These are phyloP conservation scores for Drosophila eohydei DNA, from an alignment of 2,888 invertebrate genomes.

Conservation along the genomic window DNA sequence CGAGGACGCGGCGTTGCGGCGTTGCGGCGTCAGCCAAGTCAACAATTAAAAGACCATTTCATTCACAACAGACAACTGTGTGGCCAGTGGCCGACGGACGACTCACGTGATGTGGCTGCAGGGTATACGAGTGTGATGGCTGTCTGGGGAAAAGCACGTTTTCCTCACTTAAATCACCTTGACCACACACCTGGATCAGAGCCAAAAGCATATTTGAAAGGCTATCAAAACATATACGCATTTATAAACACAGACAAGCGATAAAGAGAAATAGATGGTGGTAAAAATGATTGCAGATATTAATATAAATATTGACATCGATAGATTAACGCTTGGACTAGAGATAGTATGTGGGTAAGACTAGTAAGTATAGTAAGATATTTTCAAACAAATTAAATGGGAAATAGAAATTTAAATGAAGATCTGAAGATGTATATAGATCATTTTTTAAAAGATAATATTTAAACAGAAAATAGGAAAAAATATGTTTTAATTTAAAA, in stretches of 20 bases:
- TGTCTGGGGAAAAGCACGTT: conserved; percentile 12
- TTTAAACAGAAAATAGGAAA: background rate
- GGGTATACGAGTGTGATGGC: conserved; percentile 3
- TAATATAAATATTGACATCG: background rate
- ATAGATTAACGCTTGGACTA: background rate
- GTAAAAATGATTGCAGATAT: background rate
- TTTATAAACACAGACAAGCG: too few species aligned
- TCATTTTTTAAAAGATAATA: background rate
- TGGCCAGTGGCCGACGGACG: conserved; percentile 26
- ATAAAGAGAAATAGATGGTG: background rate
- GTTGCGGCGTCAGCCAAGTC: conserved; percentile 43
- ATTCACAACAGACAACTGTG: conserved; percentile 64
- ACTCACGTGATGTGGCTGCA: conserved; percentile 37
- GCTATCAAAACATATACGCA: background rate
- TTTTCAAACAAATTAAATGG: background rate
- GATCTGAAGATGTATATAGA: background rate
- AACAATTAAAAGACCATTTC: conserved; percentile 74
- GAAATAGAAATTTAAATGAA: background rate
- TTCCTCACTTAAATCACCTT: conserved; percentile 31
- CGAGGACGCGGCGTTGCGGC: conserved; percentile 29
- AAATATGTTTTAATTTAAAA: too few species aligned
- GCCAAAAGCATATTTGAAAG: conserved; percentile 28
- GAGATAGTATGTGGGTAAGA: too few species aligned
- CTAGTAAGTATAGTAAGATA: too few species aligned
- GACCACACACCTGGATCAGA: conserved; percentile 41